Evolutionary conservation across 2,113 vertebrate species (phyloP).

Genomic region (Sialia sialis): DNA sequence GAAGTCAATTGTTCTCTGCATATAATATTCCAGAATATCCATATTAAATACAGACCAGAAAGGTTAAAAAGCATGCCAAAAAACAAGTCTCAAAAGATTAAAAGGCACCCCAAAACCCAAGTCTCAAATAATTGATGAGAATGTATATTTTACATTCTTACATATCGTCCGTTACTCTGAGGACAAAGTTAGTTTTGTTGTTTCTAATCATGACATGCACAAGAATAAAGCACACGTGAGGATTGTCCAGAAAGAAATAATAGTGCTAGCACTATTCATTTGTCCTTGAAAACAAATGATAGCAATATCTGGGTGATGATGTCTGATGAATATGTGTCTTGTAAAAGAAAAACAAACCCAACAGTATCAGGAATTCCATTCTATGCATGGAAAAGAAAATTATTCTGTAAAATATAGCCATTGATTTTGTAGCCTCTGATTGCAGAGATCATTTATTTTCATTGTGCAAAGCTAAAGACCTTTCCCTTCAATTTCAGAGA

Average conservation of each 20-base stretch:
- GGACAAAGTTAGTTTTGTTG: neutral
- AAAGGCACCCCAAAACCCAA: too few species aligned
- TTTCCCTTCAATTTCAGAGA: neutral
- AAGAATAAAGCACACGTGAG: neutral
- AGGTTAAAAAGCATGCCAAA: accelerated
- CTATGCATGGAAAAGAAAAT: neutral
- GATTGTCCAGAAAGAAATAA: neutral
- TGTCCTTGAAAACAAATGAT: neutral
- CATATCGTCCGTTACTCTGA: neutral
- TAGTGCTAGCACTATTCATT: neutral
- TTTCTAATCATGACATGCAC: neutral
- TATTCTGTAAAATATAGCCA: neutral
- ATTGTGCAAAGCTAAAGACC: neutral
- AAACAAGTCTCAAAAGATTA: too few species aligned
- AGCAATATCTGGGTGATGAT: neutral
- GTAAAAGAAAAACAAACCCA: neutral
- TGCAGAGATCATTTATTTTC: neutral
- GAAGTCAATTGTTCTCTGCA: accelerated
- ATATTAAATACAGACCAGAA: neutral
- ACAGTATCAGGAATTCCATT: neutral
- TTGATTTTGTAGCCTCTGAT: neutral
- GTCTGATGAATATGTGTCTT: neutral
- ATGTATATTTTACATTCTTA: neutral
- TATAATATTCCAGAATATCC: neutral
- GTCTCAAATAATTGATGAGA: neutral